A percentile compares a stretch with the other conserved stretches of the same genome.
These are phyloP conservation scores for Mycteria americana DNA, from an alignment of 2,797 vertebrate genomes.

Conservation along the genomic window DNA sequence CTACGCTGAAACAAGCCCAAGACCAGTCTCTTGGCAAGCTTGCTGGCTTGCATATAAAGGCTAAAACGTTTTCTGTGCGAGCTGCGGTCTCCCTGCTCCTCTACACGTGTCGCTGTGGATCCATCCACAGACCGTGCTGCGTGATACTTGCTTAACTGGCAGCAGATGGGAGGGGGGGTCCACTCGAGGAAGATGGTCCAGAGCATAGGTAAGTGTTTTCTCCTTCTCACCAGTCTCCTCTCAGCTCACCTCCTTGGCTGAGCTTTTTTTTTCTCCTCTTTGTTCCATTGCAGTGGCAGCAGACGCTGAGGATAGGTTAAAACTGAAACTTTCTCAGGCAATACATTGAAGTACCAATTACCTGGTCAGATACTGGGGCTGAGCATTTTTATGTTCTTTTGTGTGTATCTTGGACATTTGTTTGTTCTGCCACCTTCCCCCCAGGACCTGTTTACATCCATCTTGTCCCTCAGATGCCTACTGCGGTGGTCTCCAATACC, in stretches of 20 bases:
- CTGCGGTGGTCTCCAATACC: neutral
- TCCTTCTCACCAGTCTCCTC: neutral
- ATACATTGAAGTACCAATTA: neutral
- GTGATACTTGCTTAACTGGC: neutral
- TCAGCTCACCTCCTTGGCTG: neutral
- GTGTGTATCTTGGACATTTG: neutral
- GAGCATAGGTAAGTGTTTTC: neutral
- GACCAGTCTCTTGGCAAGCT: neutral
- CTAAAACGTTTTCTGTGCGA: neutral
- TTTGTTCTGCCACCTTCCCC: neutral
- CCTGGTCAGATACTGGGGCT: neutral
- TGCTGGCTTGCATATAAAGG: neutral
- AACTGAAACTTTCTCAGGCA: neutral
- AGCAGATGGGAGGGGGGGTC: neutral
- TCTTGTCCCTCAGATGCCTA: neutral
- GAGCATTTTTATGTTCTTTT: neutral
- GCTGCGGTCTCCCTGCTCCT: neutral
- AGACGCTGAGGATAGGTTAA: neutral
- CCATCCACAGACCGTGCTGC: neutral
- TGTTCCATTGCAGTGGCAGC: neutral
- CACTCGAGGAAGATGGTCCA: neutral
- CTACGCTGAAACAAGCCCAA: neutral
- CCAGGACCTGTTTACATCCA: neutral
- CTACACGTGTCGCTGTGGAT: accelerated
- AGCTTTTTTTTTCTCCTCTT: neutral